Conservation (phyloP, 2,888 invertebrate genomes). For the Priocnemis perturbator region DNA sequence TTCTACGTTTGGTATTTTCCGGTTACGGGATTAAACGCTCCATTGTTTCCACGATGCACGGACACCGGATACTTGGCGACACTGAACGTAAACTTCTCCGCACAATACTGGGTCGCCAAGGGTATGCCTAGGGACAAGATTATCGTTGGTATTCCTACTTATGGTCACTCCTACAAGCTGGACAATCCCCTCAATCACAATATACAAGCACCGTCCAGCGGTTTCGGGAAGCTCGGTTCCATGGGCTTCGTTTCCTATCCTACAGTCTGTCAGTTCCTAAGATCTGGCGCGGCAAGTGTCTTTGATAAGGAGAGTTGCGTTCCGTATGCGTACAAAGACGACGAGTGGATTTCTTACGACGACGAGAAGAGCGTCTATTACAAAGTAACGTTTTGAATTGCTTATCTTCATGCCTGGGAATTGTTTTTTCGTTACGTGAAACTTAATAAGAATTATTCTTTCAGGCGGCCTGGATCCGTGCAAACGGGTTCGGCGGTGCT, state of each 20-base stretch:
- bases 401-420: too few species aligned
- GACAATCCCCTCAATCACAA: conserved; percentile 82
- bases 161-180: conserved; percentile 83
- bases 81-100: conserved; percentile 89
- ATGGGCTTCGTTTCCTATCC: conserved; percentile 85
- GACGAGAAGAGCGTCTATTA: conserved; percentile 80
- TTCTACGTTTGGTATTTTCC: conserved; percentile 86
- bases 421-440: neutral
- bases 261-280: conserved; percentile 82
- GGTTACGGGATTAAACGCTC: conserved; percentile 90
- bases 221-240: conserved; percentile 81
- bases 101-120: conserved; percentile 84
- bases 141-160: conserved; percentile 91
- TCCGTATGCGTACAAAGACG: conserved; percentile 83
- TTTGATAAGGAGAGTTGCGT: conserved; percentile 85
- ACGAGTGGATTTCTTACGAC: conserved; percentile 92
- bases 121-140: conserved; percentile 88
- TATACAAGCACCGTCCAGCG: conserved; percentile 83
- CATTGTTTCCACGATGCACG: conserved; percentile 80
- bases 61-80: conserved; percentile 82
- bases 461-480: conserved; percentile 80
- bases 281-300: conserved; percentile 77
- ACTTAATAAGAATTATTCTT: conserved; percentile 33
- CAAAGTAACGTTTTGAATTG: conserved; percentile 36
- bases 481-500: conserved; percentile 83